Base-by-base conservation (phyloP, 2,888 invertebrate genomes). In the Drosophila maculinotata region DNA sequence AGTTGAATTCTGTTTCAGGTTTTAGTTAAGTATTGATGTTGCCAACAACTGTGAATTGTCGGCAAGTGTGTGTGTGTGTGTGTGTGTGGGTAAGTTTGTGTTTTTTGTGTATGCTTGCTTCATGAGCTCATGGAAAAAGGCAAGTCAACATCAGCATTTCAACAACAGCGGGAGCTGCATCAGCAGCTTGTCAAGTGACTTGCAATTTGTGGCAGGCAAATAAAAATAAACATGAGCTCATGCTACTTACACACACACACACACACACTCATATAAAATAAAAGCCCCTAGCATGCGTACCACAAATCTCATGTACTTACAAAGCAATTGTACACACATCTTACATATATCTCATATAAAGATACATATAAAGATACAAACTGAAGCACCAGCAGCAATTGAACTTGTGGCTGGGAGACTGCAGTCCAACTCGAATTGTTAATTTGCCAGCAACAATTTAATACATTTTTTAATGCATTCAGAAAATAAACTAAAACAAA, bases 121-220 rank as follows among this genome's bases (percentile, higher is more conserved):
- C 76, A 65, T 79, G 87, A 84, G 75, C 79, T 85, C 79, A 82
- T 80, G 76, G 67, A 88, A 86, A 72, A 78, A 86, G 78, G 81
- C 89, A 88, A 89, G 87, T 83, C 88, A 90, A 88, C 88, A 80
- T 83, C 88, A 89, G 86, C 85, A 81, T 88, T 89, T 89, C 84
- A 88, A 84, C 89, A 89, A 86, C 89, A 89, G 90, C 89, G 88
- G 87, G 88, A 90, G 89, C 88, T 88, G 89, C 87, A 89, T 89
- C 88, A 88, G 87, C 90, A 90, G 90, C 90, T 90, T 90, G 90
- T 90, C 88, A 89, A 85, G 89, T 90, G 89, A 90, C 89, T 90
- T 88, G 90, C 89, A 90, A 71, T 88, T 89, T 85, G 76, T 75
- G 75, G 84, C 76, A 87, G 60, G 74, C 73, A 84, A 86, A 75